A percentile compares a stretch with the other conserved stretches of the same genome.
Evolutionary conservation across 2,888 invertebrate genomes (phyloP).

Genomic region (Nomada flava): DNA sequence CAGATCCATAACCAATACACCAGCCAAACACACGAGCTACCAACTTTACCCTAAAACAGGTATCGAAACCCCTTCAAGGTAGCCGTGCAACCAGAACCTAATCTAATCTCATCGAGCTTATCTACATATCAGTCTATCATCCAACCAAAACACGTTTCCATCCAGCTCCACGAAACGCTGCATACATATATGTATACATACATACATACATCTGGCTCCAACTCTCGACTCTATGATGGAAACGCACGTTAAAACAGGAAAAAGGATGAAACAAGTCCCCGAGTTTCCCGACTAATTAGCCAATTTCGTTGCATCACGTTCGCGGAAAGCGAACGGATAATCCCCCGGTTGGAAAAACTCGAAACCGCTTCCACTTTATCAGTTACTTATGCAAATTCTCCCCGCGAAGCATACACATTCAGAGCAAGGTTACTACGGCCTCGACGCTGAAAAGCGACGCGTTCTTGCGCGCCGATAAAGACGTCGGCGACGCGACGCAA

Average conservation of each 20-base stretch:
- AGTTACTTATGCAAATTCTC: conserved; percentile 53
- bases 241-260: not conserved
- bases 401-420: conserved; percentile 13
- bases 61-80: conserved; percentile 7
- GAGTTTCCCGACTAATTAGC: conserved; percentile 49
- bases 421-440: conserved; percentile 8
- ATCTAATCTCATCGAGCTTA: conserved; percentile 46
- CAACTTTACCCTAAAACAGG: not conserved
- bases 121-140: conserved; percentile 27
- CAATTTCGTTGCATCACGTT: conserved; percentile 50
- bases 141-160: not conserved
- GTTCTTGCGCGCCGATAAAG: conserved; percentile 9
- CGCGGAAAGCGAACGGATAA: conserved; percentile 41
- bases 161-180: not conserved
- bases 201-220: not conserved
- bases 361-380: conserved; percentile 49
- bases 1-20: too few relatives aligned
- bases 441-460: not conserved
- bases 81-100: not conserved
- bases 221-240: not conserved
- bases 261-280: not conserved
- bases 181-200: too few relatives aligned
- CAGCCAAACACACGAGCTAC: too few relatives aligned
- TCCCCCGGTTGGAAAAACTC: conserved; percentile 37
- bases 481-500: not conserved